Conservation (phyloP, 2,797 vertebrate genomes). For the Pygocentrus nattereri region DNA sequence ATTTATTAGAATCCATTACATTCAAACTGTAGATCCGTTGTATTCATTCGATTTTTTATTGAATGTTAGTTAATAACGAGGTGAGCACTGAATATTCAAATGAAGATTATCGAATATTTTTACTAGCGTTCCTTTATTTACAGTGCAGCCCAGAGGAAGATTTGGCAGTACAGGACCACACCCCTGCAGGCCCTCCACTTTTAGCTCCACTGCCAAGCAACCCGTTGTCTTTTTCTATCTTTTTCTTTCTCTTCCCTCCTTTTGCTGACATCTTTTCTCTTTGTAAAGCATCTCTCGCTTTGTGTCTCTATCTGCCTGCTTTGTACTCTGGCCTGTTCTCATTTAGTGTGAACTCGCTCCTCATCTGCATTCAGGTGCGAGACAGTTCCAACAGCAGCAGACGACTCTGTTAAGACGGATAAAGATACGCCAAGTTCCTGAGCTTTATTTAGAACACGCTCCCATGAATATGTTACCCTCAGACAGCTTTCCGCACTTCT, state of each 20-base stretch:
- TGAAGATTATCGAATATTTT: no score
- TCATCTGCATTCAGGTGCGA: conserved; percentile 27
- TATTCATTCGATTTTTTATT: no score
- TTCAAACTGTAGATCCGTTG: no score
- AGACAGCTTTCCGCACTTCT: not conserved
- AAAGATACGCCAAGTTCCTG: not conserved
- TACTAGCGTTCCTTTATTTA: no score
- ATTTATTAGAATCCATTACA: no score
- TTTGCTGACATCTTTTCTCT: conserved; percentile 29
- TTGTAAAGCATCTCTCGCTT: not conserved
- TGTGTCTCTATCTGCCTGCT: not conserved
- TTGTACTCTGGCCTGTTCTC: conserved; percentile 7
- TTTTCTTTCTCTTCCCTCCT: not conserved
- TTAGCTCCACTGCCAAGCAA: not conserved
- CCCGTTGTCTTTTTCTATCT: not conserved
- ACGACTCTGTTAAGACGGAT: not conserved
- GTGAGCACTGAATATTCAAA: no score
- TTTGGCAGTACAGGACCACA: not conserved
- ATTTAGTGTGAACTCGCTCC: conserved; percentile 3
- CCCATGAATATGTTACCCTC: not conserved
- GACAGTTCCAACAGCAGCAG: not conserved
- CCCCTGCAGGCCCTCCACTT: not conserved
- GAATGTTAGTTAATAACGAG: no score
- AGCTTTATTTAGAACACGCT: conserved; percentile 39
- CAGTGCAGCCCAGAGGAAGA: no score